Evolutionary conservation across 2,888 invertebrate genomes (phyloP).

Genomic region (Dastarcus helophoroides): DNA sequence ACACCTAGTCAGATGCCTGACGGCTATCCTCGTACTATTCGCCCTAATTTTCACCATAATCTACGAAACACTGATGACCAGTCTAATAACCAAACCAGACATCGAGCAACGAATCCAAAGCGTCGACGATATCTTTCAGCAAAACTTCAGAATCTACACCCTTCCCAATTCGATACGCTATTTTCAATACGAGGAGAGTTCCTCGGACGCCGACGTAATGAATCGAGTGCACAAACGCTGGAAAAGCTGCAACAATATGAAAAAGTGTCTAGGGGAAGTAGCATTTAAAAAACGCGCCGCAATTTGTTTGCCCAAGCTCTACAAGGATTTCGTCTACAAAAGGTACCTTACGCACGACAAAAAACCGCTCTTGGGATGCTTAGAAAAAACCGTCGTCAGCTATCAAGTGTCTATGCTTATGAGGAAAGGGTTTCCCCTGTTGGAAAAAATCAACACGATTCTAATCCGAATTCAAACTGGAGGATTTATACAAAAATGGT

Average conservation of each 20-base stretch:
- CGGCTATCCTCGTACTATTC: not conserved
- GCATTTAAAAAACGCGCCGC: not conserved
- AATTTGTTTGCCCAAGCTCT: not conserved
- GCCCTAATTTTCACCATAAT: not conserved
- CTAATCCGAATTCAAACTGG: not conserved
- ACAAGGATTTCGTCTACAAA: not conserved
- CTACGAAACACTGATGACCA: not conserved
- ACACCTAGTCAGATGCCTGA: not conserved
- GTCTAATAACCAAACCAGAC: not conserved
- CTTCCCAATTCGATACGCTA: not conserved
- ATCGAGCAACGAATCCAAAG: not conserved
- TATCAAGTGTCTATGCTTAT: not conserved
- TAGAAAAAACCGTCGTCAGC: not conserved
- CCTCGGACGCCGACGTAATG: not conserved
- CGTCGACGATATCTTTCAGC: not conserved
- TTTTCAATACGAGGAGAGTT: not conserved
- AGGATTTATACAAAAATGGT: not conserved
- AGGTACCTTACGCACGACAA: not conserved
- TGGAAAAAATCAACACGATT: not conserved
- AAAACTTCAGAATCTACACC: not conserved
- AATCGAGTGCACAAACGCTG: not conserved
- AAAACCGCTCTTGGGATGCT: not conserved
- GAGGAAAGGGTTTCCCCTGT: slow-evolving; percentile 1
- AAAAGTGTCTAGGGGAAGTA: not conserved
- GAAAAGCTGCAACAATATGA: slow-evolving; percentile 1